A percentile compares a stretch with the other conserved stretches of the same genome.
These are phyloP conservation scores for Tiaroga cobitis DNA, from an alignment of 2,797 vertebrate genomes.

Conservation along the genomic window DNA sequence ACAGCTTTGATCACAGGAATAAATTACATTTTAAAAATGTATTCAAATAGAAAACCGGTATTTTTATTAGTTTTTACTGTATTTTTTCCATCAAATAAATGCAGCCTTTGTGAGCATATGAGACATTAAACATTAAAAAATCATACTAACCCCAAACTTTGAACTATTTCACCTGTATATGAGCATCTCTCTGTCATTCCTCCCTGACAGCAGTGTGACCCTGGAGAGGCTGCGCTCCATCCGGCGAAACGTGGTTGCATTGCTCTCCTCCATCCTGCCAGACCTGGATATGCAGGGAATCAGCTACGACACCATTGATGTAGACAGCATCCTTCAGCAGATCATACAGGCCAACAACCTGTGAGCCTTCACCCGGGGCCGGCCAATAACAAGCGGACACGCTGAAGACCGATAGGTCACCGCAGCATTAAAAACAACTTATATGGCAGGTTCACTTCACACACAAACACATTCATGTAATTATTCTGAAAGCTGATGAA, in stretches of 20 bases:
- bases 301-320: slow-evolving; percentile 76
- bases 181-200: slow-evolving; percentile 7
- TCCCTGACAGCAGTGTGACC: slow-evolving; percentile 63
- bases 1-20: neutral
- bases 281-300: slow-evolving; percentile 82
- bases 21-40: neutral
- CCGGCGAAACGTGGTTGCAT: slow-evolving; percentile 78
- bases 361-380: slow-evolving; percentile 10
- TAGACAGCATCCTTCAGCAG: slow-evolving; percentile 84
- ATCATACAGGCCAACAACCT: slow-evolving; percentile 81
- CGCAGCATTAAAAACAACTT: slow-evolving; percentile 5
- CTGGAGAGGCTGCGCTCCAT: slow-evolving; percentile 75
- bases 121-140: neutral
- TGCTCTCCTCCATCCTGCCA: slow-evolving; percentile 81
- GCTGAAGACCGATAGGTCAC: too few species aligned
- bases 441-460: neutral
- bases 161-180: neutral
- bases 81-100: neutral
- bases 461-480: neutral
- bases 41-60: neutral
- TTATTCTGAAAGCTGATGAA: neutral
- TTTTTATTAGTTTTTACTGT: neutral
- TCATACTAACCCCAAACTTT: neutral
- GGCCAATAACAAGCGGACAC: neutral
- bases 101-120: neutral